Evolutionary conservation across 1,140 invertebrate genomes (phyloP).

Genomic region (Caenorhabditis tropicalis): DNA sequence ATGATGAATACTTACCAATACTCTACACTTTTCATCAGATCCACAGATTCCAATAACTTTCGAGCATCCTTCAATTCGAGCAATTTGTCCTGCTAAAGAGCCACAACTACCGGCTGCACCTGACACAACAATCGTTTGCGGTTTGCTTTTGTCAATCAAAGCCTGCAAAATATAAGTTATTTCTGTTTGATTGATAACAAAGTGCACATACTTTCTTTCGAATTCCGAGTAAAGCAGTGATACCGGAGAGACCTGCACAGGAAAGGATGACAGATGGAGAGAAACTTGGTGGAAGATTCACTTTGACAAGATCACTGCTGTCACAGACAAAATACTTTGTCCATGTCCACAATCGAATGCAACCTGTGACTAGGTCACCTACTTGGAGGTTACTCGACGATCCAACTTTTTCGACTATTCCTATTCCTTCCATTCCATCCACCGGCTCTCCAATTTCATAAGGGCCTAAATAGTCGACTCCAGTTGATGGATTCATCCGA

Average conservation of each 20-base stretch:
- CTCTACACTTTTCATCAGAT: background rate
- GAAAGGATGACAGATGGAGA: slow-evolving; percentile 7
- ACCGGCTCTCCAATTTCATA: slow-evolving; percentile 28
- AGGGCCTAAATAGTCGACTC: slow-evolving; percentile 11
- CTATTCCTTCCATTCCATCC: slow-evolving; percentile 31
- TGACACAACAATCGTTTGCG: slow-evolving; percentile 24
- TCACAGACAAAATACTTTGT: slow-evolving; percentile 32
- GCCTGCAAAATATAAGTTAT: background rate
- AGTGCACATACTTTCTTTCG: background rate
- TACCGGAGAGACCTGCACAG: slow-evolving; percentile 19
- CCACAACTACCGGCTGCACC: slow-evolving; percentile 14
- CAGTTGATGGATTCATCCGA: slow-evolving; percentile 20
- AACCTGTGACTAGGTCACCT: background rate
- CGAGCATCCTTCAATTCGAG: slow-evolving; percentile 22
- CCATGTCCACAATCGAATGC: slow-evolving; percentile 32
- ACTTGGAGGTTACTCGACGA: background rate
- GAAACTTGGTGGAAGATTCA: slow-evolving; percentile 2
- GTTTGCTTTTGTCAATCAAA: background rate
- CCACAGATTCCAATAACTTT: slow-evolving; percentile 19
- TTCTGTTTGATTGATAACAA: background rate
- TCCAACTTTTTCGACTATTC: background rate
- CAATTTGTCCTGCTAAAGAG: slow-evolving; percentile 1
- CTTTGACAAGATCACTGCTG: slow-evolving; percentile 23
- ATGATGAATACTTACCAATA: background rate
- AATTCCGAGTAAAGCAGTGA: slow-evolving; percentile 7